Percentiles rank a stretch among this genome's conserved stretches.
Conservation (phyloP, 1,140 invertebrate genomes). For the Aleiodes sp. region DNA sequence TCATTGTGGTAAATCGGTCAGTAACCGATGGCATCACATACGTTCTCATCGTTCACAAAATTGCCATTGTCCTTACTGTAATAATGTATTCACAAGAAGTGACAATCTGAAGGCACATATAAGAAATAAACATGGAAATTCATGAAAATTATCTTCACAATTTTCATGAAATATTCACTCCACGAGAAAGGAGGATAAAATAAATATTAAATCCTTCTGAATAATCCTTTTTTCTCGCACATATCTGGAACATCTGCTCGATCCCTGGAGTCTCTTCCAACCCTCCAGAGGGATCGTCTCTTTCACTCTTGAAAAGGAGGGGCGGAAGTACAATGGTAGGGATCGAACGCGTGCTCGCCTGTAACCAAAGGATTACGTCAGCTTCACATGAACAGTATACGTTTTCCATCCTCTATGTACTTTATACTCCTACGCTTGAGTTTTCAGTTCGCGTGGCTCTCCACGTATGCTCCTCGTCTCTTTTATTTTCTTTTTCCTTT, state of each 20-base stretch:
- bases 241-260: constrained; percentile 17
- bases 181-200: not conserved
- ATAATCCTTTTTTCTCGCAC: not conserved
- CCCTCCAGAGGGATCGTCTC: not conserved
- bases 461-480: not conserved
- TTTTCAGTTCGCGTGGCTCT: not conserved
- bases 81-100: constrained; percentile 73
- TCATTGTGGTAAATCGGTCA: constrained; percentile 76
- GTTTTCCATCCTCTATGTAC: constrained; percentile 7
- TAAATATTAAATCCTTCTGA: not conserved
- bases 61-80: constrained; percentile 75
- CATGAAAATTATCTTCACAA: not conserved
- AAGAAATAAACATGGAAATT: constrained; percentile 45
- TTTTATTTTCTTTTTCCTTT: too few relatives aligned
- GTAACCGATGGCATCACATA: constrained; percentile 77
- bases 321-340: not conserved
- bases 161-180: not conserved
- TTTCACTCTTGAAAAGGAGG: not conserved
- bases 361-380: constrained; percentile 25
- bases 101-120: constrained; percentile 78
- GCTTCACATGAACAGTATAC: not conserved
- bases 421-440: not conserved
- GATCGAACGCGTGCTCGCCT: constrained; percentile 29
- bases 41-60: constrained; percentile 76
- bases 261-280: not conserved